A percentile compares a stretch with the other conserved stretches of the same genome.
These are phyloP conservation scores for Cryptotis parvus DNA, from an alignment of 2,113 vertebrate species.

Conservation along the genomic window DNA sequence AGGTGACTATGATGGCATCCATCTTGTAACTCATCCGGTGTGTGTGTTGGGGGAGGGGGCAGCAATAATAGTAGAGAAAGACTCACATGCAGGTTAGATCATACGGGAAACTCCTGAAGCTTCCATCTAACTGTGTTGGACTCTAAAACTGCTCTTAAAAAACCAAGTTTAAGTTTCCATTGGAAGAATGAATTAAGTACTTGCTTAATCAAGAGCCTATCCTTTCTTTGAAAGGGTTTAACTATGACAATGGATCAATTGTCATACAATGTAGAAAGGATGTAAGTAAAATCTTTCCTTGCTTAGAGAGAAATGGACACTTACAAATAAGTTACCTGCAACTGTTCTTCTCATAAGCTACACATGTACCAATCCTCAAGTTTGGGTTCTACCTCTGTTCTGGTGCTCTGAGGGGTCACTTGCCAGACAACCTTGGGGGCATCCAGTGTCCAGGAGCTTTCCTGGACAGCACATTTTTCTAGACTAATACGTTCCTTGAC, in stretches of 20 bases:
- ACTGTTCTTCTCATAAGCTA: background rate
- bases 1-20: no score
- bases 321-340: background rate
- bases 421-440: no score
- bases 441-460: background rate
- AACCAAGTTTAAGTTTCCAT: background rate
- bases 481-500: background rate
- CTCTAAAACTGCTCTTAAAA: background rate
- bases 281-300: background rate
- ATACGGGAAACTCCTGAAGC: background rate
- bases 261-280: background rate
- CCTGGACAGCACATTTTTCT: background rate
- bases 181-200: background rate
- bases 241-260: background rate
- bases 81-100: background rate
- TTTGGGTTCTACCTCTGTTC: background rate
- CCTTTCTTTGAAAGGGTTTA: constrained; percentile 1
- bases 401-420: background rate
- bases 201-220: background rate
- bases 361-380: background rate
- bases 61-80: background rate
- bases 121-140: background rate
- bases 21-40: no score
- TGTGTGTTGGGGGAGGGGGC: background rate
- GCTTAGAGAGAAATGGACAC: background rate